Evolutionary conservation across 2,888 invertebrate genomes (phyloP), one percentile per base, ranked within the genome.

Genomic region (Coenonympha glycerion): DNA sequence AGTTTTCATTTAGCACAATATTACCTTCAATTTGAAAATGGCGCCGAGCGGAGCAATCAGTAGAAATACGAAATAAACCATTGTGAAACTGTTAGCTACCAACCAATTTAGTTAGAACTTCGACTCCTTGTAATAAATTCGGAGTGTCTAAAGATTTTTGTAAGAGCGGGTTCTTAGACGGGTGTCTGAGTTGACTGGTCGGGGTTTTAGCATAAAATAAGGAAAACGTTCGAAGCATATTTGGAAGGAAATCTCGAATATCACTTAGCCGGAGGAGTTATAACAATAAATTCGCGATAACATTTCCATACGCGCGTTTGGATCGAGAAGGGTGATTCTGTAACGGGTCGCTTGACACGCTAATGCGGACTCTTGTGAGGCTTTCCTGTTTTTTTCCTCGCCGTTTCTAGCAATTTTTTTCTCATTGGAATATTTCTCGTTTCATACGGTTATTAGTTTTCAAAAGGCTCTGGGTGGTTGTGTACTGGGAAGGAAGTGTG

Each of bases 211-310:
- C 61, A 65, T 66, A 63, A 71, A 71, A 73, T 69, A 72, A 69
- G 72, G 73, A 71, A 73, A 76, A 68, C 60, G 63, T 64, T 66
- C 55, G 64, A 60, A 75, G 76, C 77, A 77, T 79, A 78, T 78
- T 73, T 67, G 58, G 65, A 64, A 69, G 70, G 69, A 78, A 77
- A 79, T 81, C 79, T 76, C 71, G 77, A 78, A 81, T 81, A 82
- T 83, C 83, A 84, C 85, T 85, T 85, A 83, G 75, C 73, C 60
- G 73, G 76, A 74, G 72, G 72, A 74, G 73, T 75, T 76, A 79
- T 80, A 79, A 81, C 82, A 78, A 85, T 84, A 85, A 85, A 84
- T 85, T 78, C 68, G 60, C 71, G 70, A 77, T 78, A 76, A 70
- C 76, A 83, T 83, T 83, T 81, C 73, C 80, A 83, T 82, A 74